Conservation (phyloP, 2,797 vertebrate species). For the Dromococcyx pavoninus region DNA sequence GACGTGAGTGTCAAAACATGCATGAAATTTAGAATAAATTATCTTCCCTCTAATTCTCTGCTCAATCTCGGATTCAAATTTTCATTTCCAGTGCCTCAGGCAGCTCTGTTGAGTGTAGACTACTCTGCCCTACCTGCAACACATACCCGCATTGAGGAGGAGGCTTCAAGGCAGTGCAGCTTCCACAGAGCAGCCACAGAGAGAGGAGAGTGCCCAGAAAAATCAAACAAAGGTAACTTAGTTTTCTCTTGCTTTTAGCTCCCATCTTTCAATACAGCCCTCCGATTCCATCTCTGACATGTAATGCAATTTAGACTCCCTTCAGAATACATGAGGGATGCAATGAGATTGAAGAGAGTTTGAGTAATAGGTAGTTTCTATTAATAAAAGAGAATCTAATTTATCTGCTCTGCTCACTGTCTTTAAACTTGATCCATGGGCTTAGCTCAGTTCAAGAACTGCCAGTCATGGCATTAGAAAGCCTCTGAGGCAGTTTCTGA, state of each 20-base stretch:
- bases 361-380: conserved; percentile 31
- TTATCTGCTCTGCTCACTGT: neutral
- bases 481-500: neutral
- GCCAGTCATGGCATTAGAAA: neutral
- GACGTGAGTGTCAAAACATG: neutral
- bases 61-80: neutral
- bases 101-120: neutral
- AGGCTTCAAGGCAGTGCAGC: neutral
- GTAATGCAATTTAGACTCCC: neutral
- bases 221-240: neutral
- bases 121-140: neutral
- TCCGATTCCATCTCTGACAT: neutral
- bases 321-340: neutral
- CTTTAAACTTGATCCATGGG: neutral
- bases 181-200: neutral
- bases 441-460: neutral
- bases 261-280: neutral
- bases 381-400: conserved; percentile 41
- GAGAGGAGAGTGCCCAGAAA: neutral
- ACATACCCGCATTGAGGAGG: rapidly evolving
- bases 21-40: neutral
- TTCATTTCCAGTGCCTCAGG: neutral
- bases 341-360: neutral
- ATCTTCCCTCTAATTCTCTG: neutral
- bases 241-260: neutral